These are phyloP conservation scores for Vespertilio murinus DNA, from an alignment of 2,797 vertebrate species.

Conservation along the genomic window DNA sequence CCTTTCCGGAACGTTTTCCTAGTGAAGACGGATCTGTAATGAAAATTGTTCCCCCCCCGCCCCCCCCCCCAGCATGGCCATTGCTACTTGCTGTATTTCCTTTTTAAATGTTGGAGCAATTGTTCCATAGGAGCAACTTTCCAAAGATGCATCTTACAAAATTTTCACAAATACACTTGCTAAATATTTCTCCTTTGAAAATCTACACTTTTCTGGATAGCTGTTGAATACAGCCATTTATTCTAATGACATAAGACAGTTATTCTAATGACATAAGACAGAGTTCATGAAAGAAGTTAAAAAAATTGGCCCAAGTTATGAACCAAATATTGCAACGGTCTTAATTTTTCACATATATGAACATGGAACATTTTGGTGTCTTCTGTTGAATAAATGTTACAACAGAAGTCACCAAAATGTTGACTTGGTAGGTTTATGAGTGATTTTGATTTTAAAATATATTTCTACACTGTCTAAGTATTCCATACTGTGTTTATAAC, in stretches of 20 bases:
- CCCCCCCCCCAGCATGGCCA: neutral
- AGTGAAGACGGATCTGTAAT: neutral
- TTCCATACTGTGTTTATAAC: neutral
- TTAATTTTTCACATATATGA: constrained; percentile 42
- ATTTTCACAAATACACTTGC: neutral
- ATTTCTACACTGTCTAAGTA: constrained; percentile 7
- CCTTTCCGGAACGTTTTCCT: neutral
- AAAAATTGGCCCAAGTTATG: neutral
- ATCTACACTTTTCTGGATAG: neutral
- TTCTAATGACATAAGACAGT: neutral
- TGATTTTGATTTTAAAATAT: neutral
- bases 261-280: neutral
- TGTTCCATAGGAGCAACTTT: neutral
- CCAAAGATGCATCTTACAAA: neutral
- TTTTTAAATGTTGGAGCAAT: constrained; percentile 1
- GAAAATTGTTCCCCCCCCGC: neutral
- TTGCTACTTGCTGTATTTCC: neutral
- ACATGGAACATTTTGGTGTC: neutral
- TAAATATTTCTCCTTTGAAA: constrained; percentile 44
- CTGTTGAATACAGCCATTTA: neutral
- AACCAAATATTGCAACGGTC: neutral
- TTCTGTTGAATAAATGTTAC: neutral
- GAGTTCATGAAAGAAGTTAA: constrained; percentile 20
- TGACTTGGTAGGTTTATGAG: neutral
- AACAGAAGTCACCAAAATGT: no score